Evolutionary conservation across 2,888 invertebrate genomes (phyloP), one percentile per base, ranked within the genome.

Genomic region (Tenthredo scrophulariae): DNA sequence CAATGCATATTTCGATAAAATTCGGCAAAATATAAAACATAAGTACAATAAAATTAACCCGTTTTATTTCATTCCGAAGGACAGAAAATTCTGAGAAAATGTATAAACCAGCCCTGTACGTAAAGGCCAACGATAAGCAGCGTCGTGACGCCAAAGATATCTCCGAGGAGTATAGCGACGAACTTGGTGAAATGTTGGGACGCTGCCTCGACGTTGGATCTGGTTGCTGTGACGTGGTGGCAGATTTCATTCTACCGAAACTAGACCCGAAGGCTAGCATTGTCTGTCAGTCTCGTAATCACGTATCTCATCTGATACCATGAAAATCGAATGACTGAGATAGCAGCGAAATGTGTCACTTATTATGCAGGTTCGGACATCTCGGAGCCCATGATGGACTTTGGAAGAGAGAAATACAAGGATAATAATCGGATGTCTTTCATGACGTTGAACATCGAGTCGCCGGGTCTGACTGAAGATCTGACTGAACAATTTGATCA

Each of bases 181-280:
- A 93, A 87, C 91, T 92, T 46, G 89, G 88, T 1, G 87, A 89
- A 72, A 93, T 93, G 92, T 85, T 86, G 43, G 93, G 93, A 5
- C 89, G 86, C 58, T 93, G 94, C 77, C 89, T 94, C 62, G 97
- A 97, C 89, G 94, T 97, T 65, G 97, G 97, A 0, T 96, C 96
- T 86, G 97, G 97, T 0, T 96, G 96, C 58, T 97, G 97, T 0
- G 95, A 96, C 89, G 96, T 97, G 15, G 95, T 96, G 0, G 94
- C 95, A 84, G 95, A 95, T n/a, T 93, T 96, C 46, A 92, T 97
- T 85, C 93, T 96, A 86, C 96, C 96, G 0, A 93, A 94, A 86
- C 90, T 97, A 83, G 96, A 97, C 0, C 88, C 91, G 1, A 93
- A 94, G n/a, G 95, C 94, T 82, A 92, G 91, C 0, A 93, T 93